Base-by-base conservation (phyloP, 2,797 vertebrate genomes). In the Acropternis orthonyx region DNA sequence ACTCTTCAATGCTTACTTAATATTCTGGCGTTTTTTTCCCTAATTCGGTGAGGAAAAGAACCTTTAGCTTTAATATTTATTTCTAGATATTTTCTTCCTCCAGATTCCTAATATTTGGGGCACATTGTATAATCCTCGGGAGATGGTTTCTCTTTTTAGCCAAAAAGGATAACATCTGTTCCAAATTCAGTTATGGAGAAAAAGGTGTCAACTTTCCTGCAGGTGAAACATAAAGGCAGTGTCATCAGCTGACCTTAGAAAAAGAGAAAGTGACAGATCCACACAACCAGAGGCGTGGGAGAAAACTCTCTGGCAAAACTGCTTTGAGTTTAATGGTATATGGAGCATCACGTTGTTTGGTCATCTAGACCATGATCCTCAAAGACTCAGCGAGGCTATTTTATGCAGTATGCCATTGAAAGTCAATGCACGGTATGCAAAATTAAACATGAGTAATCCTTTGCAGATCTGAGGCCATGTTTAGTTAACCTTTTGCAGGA, bases 361-460 rank as follows among this genome's bases (percentile, higher is more conserved):
- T 79, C 92, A 59, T 27, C 69, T 24, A 52, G 59, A 69, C 13
- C 59, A 28, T 5, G n/a, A 28, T 88, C 85, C 59, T 12, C 0
- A 1, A 75, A 91, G 65, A 14, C 20, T 67, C 39, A 24, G 58
- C 0, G 0, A 73, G 51, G 46, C 17, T 49, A 4, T 76, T 88
- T 52, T 44, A 52, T 56, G 63, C 85, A 73, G 73, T 11, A 10
- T 37, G 66, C 66, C 80, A 92, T 82, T 85, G 48, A 85, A 88
- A 96, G 77, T 92, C 93, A 89, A 71, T 0, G 10, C 88, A 92
- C 46, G 30, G 69, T 56, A 48, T 66, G 88, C 16, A 93, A 96
- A 96, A 94, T 92, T 94, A 96, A 96, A 95, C 95, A 94, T 3
- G 8, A 87, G 37, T 90, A 96, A 95, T 95, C 92, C 94, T 79